Conservation (phyloP, 2,888 invertebrate species). For the Meiosimyza decipiens region DNA sequence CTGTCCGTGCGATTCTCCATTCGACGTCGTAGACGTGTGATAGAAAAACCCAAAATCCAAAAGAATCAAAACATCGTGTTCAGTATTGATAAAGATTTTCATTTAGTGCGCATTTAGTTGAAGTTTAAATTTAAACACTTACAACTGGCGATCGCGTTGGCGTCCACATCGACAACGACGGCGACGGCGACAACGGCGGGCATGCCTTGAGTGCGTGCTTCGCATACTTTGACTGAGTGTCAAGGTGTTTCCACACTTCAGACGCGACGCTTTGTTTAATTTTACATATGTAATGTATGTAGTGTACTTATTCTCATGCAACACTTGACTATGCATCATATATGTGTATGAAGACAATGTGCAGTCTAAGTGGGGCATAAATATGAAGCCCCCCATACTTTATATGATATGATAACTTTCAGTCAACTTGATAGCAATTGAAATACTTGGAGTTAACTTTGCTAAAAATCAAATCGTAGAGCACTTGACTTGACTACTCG, state of each 20-base stretch:
- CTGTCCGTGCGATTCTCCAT: not conserved
- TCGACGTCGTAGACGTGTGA: too few species aligned
- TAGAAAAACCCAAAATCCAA: too few species aligned
- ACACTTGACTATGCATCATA: not conserved
- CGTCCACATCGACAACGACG: not conserved
- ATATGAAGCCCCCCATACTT: not conserved
- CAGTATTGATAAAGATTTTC: not conserved
- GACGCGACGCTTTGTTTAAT: not conserved
- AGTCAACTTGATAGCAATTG: not conserved
- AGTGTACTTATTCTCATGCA: not conserved
- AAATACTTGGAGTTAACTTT: constrained; percentile 41
- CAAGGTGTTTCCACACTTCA: constrained; percentile 12
- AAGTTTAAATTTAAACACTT: constrained; percentile 18
- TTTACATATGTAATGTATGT: too few species aligned
- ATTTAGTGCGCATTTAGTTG: constrained; percentile 23
- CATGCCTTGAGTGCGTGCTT: too few species aligned
- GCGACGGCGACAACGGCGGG: not conserved
- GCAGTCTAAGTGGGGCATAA: not conserved
- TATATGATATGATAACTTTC: not conserved
- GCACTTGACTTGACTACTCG: not conserved
- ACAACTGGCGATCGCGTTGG: constrained; percentile 17
- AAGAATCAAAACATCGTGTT: too few species aligned
- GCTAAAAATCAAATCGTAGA: constrained; percentile 23
- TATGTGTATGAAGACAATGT: not conserved
- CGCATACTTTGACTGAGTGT: constrained; percentile 18